Conservation (phyloP, 1,140 invertebrate genomes). For the Drosophila bipectinata region DNA sequence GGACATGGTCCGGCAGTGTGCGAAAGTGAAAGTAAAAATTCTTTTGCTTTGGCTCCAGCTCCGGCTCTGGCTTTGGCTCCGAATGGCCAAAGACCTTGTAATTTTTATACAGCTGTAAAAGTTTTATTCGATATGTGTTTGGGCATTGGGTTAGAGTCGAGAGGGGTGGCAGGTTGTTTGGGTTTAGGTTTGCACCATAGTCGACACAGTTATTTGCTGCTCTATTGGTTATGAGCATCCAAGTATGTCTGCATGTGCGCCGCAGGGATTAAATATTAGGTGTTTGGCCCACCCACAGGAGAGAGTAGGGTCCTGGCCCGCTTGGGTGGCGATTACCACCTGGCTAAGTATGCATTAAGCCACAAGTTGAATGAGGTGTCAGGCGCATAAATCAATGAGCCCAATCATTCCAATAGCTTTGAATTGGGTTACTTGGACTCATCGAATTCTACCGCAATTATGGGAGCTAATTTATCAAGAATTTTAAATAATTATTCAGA, state of each 20-base stretch:
- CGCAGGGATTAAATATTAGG: neutral
- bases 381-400: slow-evolving; percentile 15
- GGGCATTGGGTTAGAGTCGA: slow-evolving; percentile 32
- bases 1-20: slow-evolving; percentile 27
- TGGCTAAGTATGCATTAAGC: slow-evolving; percentile 31
- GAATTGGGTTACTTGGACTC: neutral
- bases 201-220: slow-evolving; percentile 74
- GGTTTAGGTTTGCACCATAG: slow-evolving; percentile 24
- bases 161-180: neutral
- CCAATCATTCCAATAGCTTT: slow-evolving; percentile 5
- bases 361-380: slow-evolving; percentile 18
- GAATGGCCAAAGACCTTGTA: slow-evolving; percentile 77
- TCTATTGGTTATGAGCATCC: slow-evolving; percentile 69
- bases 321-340: neutral
- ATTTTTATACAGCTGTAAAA: slow-evolving; percentile 82
- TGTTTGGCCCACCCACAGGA: neutral
- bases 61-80: slow-evolving; percentile 8
- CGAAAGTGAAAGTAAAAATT: slow-evolving; percentile 81
- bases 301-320: neutral
- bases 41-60: slow-evolving; percentile 57
- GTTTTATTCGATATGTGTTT: slow-evolving; percentile 80
- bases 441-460: neutral
- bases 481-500: neutral
- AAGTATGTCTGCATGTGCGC: slow-evolving; percentile 21
- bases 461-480: neutral